A percentile compares a stretch with the other conserved stretches of the same genome.
These are phyloP conservation scores for Hephaestus fuliginosus DNA, from an alignment of 2,797 vertebrate genomes.

Conservation along the genomic window DNA sequence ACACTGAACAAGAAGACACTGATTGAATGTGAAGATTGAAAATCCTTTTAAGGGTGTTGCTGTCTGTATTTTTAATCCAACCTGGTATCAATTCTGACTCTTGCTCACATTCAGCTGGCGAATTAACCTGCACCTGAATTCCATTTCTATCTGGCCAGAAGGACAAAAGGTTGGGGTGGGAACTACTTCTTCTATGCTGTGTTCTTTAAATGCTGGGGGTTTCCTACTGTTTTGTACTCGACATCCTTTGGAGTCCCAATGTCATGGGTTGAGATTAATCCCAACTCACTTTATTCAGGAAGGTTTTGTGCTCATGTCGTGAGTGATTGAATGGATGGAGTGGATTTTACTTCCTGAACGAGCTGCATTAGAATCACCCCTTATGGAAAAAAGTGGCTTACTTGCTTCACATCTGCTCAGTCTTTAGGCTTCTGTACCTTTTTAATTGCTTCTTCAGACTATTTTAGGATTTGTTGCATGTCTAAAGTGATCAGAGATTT, in stretches of 20 bases:
- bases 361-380: constrained; percentile 16
- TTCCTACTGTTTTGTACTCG: constrained; percentile 82
- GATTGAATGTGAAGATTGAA: constrained; percentile 64
- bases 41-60: constrained; percentile 44
- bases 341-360: constrained; percentile 33
- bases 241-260: constrained; percentile 52
- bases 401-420: constrained; percentile 20
- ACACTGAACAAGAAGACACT: constrained; percentile 43
- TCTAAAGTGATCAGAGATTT: constrained; percentile 47
- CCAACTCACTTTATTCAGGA: constrained; percentile 46
- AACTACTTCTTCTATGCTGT: constrained; percentile 61
- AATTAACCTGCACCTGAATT: constrained; percentile 55
- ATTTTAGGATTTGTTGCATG: constrained; percentile 46
- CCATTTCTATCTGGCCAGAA: constrained; percentile 65
- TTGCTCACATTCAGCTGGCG: constrained; percentile 50
- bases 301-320: constrained; percentile 52
- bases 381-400: constrained; percentile 6
- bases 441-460: constrained; percentile 16
- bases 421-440: constrained; percentile 37
- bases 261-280: constrained; percentile 51
- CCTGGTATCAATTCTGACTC: constrained; percentile 50
- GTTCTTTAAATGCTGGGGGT: constrained; percentile 75
- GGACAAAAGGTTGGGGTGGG: constrained; percentile 40
- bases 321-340: constrained; percentile 24
- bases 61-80: constrained; percentile 65